Conservation (phyloP, 2,797 vertebrate species). For the Danio jaintianensis region DNA sequence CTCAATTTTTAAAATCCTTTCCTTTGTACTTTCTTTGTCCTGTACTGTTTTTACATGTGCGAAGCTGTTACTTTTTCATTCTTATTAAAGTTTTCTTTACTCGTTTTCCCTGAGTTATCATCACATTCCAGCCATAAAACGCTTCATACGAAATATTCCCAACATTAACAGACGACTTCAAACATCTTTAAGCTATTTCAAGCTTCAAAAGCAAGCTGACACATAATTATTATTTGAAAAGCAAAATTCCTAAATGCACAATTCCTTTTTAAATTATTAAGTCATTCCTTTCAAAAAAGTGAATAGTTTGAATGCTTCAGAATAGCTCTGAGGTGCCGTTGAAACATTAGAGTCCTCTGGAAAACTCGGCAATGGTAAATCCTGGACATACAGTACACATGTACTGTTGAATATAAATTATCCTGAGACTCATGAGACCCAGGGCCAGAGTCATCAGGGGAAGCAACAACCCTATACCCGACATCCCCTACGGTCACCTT, state of each 20-base stretch:
- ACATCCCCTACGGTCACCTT: conserved; percentile 69
- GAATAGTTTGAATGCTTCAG: conserved; percentile 42
- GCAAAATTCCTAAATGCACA: conserved; percentile 20
- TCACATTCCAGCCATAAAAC: conserved; percentile 28
- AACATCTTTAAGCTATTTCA: conserved; percentile 28
- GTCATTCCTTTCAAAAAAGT: conserved; percentile 40
- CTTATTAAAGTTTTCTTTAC: conserved; percentile 5
- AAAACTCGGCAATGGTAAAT: conserved; percentile 66
- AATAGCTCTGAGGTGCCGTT: conserved; percentile 58
- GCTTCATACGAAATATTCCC: conserved; percentile 15
- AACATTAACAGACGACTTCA: conserved; percentile 25
- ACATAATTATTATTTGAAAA: conserved; percentile 18
- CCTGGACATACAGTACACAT: conserved; percentile 64
- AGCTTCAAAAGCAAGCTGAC: conserved; percentile 20
- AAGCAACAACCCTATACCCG: conserved; percentile 55
- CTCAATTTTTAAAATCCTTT: too few species aligned
- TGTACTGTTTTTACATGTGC: too few species aligned
- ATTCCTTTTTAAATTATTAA: conserved; percentile 11
- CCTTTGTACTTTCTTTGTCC: too few species aligned
- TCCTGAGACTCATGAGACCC: conserved; percentile 60
- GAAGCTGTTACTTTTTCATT: too few species aligned
- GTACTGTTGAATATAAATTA: conserved; percentile 65
- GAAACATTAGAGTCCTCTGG: conserved; percentile 50
- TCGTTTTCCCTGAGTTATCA: conserved; percentile 12
- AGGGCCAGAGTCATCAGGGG: conserved; percentile 60